phyloP scores from a whole-genome alignment of 2,113 vertebrate genomes.

The Puma concolor region DNA sequence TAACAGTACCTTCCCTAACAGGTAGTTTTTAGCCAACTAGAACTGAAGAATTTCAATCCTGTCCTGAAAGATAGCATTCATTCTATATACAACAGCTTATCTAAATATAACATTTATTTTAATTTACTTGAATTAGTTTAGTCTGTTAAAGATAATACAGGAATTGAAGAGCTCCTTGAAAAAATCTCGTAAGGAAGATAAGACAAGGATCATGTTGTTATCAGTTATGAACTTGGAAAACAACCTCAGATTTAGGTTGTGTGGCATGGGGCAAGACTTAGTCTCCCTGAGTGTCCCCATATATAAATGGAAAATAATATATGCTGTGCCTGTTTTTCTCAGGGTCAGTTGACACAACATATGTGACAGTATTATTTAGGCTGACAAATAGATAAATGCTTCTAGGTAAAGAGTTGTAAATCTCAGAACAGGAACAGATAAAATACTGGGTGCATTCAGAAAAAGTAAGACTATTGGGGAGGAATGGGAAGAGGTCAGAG shows the following conservation, averaged over 20 bases:
- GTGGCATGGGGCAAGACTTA: neutral
- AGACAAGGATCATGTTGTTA: neutral
- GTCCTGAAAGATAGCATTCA: neutral
- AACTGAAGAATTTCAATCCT: neutral
- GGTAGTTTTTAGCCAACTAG: neutral
- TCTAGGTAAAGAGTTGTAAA: neutral
- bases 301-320: neutral
- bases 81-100: neutral
- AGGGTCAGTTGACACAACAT: neutral
- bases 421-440: neutral
- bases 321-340: neutral
- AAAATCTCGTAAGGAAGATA: neutral
- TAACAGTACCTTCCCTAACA: neutral
- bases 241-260: neutral
- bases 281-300: neutral
- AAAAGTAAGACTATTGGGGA: neutral
- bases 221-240: neutral
- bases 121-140: conserved; percentile 10
- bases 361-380: neutral
- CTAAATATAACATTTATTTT: neutral
- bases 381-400: neutral
- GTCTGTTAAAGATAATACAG: conserved; percentile 28
- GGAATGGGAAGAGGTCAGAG: neutral
- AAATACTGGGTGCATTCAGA: neutral
- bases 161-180: neutral